Base-by-base conservation (phyloP, 2,113 vertebrate genomes). In the Collichthys lucidus region DNA sequence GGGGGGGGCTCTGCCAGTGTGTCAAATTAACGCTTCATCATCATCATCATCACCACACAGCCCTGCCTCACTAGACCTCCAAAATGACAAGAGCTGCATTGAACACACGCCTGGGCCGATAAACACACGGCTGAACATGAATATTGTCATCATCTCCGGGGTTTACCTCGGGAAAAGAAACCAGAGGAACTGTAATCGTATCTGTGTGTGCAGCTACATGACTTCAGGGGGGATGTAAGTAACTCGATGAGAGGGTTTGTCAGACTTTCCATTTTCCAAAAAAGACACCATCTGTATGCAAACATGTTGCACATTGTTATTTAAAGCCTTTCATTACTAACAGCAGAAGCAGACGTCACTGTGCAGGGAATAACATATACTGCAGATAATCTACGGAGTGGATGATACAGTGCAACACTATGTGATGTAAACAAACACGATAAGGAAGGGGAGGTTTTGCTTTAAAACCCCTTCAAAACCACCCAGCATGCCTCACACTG, bases 261-360 rank as follows among this genome's bases (percentile, higher is more conserved):
- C 82, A 88, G 86, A 86, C 80, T 93, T 90, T 93, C 86, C 85
- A 83, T 80, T 88, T 86, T 67, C 61, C 53, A 80, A 70, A 85
- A 63, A n/a, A 69, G 20, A 29, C 16, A 75, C 31, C 31, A 74
- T 67, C 59, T 35, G 62, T 52, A 73, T 63, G 81, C 74, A 85
- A 87, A 88, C 78, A 77, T n/a, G 40, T 26, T 29, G 52, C 64
- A 60, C 26, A 1, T 10, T 81, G 72, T 88, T 75, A 75, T 85
- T 87, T 77, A 47, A 88, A 77, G 68, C 57, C 50, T 85, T 79
- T 24, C 19, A 59, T 80, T 82, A 72, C 64, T 64, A 82, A 91
- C 61, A 70, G 64, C 29, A 77, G 56, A 56, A 65, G 16, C 60
- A 77, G 70, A 57, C 56, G 24, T 56, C 57, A 26, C 53, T 52